A percentile compares a stretch with the other conserved stretches of the same genome.
phyloP scores from a whole-genome alignment of 2,797 vertebrate species.

The Aldrovandia affinis region DNA sequence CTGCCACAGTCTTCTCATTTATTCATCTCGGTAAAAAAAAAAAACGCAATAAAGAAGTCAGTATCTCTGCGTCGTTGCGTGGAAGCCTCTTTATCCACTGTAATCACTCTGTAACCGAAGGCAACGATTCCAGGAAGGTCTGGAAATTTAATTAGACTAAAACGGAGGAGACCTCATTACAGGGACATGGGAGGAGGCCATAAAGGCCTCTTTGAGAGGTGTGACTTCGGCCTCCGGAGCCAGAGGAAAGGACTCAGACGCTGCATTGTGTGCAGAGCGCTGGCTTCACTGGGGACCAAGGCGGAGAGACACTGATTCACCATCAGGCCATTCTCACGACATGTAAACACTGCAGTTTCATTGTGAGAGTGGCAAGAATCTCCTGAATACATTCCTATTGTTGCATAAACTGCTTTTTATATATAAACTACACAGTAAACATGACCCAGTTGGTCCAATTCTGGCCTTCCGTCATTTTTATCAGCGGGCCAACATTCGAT shows the following conservation, averaged over 20 bases:
- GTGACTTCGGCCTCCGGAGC: background rate
- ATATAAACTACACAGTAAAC: background rate
- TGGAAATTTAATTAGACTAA: background rate
- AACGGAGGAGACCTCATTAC: background rate
- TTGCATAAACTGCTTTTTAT: background rate
- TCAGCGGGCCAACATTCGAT: background rate
- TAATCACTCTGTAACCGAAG: background rate
- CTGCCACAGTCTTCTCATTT: background rate
- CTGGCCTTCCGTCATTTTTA: background rate
- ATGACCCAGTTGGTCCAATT: background rate
- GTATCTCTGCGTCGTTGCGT: background rate
- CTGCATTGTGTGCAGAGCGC: background rate
- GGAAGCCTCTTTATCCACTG: background rate
- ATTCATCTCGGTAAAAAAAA: background rate
- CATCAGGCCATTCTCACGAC: background rate
- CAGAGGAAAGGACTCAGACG: background rate
- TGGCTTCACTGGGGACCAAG: conserved; percentile 19
- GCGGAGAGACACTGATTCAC: conserved; percentile 20
- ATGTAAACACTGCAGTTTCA: background rate
- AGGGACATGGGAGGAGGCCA: background rate
- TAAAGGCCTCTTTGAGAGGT: conserved; percentile 13
- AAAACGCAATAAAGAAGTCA: background rate
- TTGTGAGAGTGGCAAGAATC: no score
- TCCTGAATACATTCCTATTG: background rate
- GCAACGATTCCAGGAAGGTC: background rate